phyloP scores from a whole-genome alignment of 2,797 vertebrate genomes.

The Synanceia verrucosa region DNA sequence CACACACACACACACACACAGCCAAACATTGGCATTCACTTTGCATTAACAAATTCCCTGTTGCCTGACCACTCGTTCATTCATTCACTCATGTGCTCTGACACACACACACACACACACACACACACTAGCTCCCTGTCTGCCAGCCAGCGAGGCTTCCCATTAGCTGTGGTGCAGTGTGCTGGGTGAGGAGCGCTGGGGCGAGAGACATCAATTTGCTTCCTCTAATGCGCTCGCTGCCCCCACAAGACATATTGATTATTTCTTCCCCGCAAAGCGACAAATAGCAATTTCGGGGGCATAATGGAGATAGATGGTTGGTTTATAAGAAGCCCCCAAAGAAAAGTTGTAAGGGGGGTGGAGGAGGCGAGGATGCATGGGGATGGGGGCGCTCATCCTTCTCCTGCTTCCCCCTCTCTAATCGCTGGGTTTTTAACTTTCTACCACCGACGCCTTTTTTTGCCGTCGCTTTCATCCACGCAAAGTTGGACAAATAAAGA shows the following conservation, averaged over 20 bases:
- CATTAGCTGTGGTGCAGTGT: conserved; percentile 80
- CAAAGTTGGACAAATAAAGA: conserved; percentile 15
- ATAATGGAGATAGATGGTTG: conserved; percentile 86
- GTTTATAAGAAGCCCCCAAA: conserved; percentile 80
- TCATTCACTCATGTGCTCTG: conserved; percentile 64
- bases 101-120: conserved; percentile 45
- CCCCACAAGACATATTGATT: conserved; percentile 86
- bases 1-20: conserved; percentile 35
- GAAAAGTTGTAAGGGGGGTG: conserved; percentile 71
- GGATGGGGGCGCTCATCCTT: conserved; percentile 33
- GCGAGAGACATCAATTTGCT: conserved; percentile 85
- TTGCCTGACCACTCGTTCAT: conserved; percentile 71
- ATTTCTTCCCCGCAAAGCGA: conserved; percentile 85
- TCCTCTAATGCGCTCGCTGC: conserved; percentile 84
- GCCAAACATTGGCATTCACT: conserved; percentile 72
- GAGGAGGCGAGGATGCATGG: not conserved
- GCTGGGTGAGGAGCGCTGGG: conserved; percentile 77
- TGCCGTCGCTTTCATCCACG: not conserved
- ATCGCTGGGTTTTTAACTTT: conserved; percentile 33
- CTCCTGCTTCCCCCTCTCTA: conserved; percentile 4
- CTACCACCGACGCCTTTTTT: conserved; percentile 1
- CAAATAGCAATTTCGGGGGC: conserved; percentile 84
- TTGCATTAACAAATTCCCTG: conserved; percentile 77
- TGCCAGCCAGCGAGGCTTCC: conserved; percentile 74
- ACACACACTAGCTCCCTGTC: conserved; percentile 60